These are phyloP conservation scores for Lepetodrilus schrolli DNA, from an alignment of 2,888 invertebrate genomes.

Conservation along the genomic window DNA sequence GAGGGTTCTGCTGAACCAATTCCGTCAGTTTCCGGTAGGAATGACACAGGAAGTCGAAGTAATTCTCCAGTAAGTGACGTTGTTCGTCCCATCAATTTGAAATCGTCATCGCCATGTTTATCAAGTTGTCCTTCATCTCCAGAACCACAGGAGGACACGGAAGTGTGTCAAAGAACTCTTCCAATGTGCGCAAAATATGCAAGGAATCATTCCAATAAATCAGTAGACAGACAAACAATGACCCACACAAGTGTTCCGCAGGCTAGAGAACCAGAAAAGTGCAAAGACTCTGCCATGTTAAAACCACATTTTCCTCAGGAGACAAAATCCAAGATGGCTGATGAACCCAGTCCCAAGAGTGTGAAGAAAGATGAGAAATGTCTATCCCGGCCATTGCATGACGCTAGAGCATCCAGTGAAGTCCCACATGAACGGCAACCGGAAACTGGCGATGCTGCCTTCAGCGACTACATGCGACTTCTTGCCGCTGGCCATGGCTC, in stretches of 20 bases:
- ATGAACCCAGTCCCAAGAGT: not conserved
- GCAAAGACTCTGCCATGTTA: not conserved
- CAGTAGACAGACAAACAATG: not conserved
- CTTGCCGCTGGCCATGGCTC: constrained; percentile 44
- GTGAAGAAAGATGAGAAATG: constrained; percentile 8
- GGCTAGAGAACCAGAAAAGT: not conserved
- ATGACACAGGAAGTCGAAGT: not conserved
- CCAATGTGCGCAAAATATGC: not conserved
- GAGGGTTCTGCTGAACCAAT: not conserved
- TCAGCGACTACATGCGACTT: constrained; percentile 49
- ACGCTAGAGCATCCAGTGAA: constrained; percentile 21
- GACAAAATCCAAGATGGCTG: not conserved
- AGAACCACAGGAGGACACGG: not conserved
- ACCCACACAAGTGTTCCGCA: not conserved
- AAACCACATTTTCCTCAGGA: not conserved
- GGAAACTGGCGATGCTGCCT: constrained; percentile 40
- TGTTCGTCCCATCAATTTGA: not conserved
- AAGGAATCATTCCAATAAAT: not conserved
- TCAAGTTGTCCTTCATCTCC: not conserved
- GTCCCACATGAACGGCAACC: constrained; percentile 26
- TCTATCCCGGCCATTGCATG: constrained; percentile 10
- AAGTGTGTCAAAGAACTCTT: not conserved
- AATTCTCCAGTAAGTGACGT: not conserved
- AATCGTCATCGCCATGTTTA: not conserved
- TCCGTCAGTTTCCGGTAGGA: not conserved